Evolutionary conservation across 2,797 vertebrate species (phyloP).

Genomic region (Enteromius radiatus): DNA sequence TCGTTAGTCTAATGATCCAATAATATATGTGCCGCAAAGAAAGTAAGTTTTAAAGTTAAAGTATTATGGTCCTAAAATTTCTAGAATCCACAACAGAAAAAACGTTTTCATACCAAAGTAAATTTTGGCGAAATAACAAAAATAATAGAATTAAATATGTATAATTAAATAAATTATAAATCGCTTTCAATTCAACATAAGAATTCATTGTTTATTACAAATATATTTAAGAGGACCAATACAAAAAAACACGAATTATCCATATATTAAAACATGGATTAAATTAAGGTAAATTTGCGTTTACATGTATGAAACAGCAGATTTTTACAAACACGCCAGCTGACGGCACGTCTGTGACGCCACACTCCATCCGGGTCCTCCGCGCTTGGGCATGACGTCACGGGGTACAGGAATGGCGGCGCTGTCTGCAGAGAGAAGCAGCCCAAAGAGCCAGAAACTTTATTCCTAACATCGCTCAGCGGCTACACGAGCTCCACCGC

Average conservation of each 20-base stretch:
- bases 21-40: background rate
- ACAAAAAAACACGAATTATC: background rate
- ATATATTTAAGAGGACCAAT: background rate
- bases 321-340: slow-evolving; percentile 2
- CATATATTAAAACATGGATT: background rate
- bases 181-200: background rate
- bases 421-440: slow-evolving; percentile 78
- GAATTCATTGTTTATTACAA: background rate
- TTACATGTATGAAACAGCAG: background rate
- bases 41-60: background rate
- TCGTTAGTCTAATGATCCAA: background rate
- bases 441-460: slow-evolving; percentile 81
- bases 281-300: background rate
- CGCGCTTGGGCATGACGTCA: slow-evolving; percentile 71
- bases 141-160: background rate
- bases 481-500: slow-evolving; percentile 57
- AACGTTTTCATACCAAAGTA: background rate
- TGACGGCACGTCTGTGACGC: slow-evolving; percentile 37
- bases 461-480: slow-evolving; percentile 73
- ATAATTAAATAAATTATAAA: background rate
- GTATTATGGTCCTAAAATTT: background rate
- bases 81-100: background rate
- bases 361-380: slow-evolving; percentile 67
- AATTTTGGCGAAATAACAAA: background rate
- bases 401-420: slow-evolving; percentile 79